Evolutionary conservation across 2,797 vertebrate genomes (phyloP).

Genomic region (Epinephelus coioides): DNA sequence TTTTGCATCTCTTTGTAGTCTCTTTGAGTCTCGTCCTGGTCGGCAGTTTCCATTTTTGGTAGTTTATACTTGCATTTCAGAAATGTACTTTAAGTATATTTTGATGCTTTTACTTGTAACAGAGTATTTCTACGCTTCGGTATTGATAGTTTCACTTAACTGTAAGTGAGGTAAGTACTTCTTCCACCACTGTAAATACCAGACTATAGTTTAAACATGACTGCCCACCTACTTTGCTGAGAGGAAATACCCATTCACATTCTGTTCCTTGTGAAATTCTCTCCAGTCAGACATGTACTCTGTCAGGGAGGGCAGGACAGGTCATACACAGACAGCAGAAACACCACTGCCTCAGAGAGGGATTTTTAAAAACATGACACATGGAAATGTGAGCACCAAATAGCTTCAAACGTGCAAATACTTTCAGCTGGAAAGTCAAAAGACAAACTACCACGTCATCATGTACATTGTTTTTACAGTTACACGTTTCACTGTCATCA

Average conservation of each 20-base stretch:
- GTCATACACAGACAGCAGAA: conserved; percentile 29
- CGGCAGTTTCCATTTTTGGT: too few species aligned
- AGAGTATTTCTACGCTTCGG: background rate
- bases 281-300: conserved; percentile 38
- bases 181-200: background rate
- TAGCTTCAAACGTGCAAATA: background rate
- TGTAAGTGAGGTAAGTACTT: background rate
- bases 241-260: conserved; percentile 42
- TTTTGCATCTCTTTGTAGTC: too few species aligned
- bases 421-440: background rate
- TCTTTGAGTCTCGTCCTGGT: too few species aligned
- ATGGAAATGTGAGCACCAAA: background rate
- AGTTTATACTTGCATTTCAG: too few species aligned
- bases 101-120: background rate
- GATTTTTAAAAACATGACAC: conserved; percentile 24
- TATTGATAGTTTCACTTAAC: background rate
- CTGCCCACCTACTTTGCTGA: background rate
- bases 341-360: conserved; percentile 28
- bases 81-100: background rate
- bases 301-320: background rate
- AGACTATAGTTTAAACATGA: background rate
- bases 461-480: background rate
- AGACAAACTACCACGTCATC: background rate
- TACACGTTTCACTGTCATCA: background rate
- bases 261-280: conserved; percentile 32